Conservation (phyloP, 2,113 vertebrate species). For the Onychostoma macrolepis region DNA sequence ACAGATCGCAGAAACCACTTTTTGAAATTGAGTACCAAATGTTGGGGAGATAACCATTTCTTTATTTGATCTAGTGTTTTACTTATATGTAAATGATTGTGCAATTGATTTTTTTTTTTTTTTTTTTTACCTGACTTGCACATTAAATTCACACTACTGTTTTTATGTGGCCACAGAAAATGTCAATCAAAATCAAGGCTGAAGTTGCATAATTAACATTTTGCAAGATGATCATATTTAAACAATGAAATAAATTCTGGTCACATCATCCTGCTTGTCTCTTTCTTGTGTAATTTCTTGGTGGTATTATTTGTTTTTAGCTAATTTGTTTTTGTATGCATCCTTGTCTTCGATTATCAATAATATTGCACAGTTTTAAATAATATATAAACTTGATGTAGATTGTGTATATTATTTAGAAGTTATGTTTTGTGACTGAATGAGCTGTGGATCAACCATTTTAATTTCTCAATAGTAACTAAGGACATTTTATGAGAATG, state of each 20-base stretch:
- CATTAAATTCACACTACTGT: neutral
- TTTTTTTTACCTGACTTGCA: slow-evolving; percentile 3
- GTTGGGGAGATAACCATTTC: neutral
- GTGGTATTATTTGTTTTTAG: neutral
- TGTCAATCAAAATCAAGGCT: neutral
- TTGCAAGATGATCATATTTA: too few species aligned
- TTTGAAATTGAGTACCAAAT: neutral
- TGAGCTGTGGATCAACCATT: neutral
- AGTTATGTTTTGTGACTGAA: neutral
- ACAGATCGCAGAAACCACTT: neutral
- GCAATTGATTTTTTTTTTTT: neutral
- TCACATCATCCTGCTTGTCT: neutral
- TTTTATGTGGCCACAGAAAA: neutral
- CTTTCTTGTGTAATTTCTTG: neutral
- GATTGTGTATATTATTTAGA: neutral
- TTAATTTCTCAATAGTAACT: neutral
- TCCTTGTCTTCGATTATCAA: neutral
- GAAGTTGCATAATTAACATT: neutral
- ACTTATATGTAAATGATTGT: neutral
- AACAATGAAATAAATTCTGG: neutral
- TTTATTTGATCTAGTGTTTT: neutral
- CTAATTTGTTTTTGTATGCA: neutral
- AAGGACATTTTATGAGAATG: neutral
- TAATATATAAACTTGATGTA: neutral
- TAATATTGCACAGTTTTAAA: neutral